These are phyloP conservation scores for Mirza zaza DNA, from an alignment of 2,113 vertebrate species.

Conservation along the genomic window DNA sequence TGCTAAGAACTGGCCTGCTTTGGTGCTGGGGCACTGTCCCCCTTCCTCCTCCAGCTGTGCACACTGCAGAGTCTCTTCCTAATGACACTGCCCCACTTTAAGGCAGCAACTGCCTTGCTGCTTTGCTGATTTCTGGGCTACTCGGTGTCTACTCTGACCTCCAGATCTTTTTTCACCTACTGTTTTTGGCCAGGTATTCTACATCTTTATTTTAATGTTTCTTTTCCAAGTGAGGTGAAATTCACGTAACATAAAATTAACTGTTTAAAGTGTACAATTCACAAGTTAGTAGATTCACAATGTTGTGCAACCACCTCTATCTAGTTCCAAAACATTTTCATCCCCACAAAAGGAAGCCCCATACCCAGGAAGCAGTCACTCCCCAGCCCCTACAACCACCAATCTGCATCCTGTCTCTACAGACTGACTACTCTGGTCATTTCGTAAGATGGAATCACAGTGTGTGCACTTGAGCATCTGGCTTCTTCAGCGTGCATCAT, in stretches of 20 bases:
- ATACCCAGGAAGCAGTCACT: rapidly evolving
- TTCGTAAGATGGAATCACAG: too few species aligned
- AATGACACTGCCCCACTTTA: rapidly evolving
- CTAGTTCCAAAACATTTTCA: neutral
- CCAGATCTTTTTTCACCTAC: neutral
- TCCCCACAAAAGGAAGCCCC: rapidly evolving
- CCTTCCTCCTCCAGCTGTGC: neutral
- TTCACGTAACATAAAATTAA: neutral
- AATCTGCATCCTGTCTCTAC: neutral
- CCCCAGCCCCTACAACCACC: neutral
- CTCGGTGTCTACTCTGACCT: neutral
- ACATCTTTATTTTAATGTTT: neutral
- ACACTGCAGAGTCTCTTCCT: neutral
- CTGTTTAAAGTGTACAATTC: neutral
- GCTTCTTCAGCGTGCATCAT: neutral
- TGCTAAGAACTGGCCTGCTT: neutral
- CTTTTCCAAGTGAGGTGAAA: neutral
- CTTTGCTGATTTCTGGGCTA: neutral
- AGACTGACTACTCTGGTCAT: neutral
- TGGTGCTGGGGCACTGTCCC: rapidly evolving
- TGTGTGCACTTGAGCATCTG: rapidly evolving
- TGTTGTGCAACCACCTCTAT: neutral
- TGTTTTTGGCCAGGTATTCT: neutral
- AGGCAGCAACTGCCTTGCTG: neutral
- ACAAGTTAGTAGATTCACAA: neutral